These are phyloP conservation scores for Odontamblyopus lacepedii DNA, from an alignment of 2,797 vertebrate genomes.

Conservation along the genomic window DNA sequence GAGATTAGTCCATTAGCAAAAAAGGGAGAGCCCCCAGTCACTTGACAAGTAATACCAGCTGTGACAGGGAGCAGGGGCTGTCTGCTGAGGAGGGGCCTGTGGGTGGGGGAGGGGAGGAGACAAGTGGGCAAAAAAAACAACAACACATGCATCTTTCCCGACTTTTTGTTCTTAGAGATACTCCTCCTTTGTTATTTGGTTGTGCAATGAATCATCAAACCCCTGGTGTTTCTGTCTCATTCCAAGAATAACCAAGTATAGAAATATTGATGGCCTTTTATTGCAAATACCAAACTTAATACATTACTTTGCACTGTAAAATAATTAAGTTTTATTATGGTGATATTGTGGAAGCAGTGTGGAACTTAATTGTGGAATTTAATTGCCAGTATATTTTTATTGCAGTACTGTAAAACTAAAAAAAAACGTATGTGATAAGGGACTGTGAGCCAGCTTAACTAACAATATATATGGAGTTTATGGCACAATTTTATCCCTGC, in stretches of 20 bases:
- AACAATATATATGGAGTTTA: background rate
- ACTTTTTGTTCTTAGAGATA: constrained; percentile 56
- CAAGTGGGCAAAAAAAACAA: constrained; percentile 68
- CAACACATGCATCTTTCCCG: constrained; percentile 69
- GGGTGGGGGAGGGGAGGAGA: constrained; percentile 60
- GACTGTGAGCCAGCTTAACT: background rate
- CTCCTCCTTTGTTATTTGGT: constrained; percentile 30
- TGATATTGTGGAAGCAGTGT: background rate
- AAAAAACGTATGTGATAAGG: no score
- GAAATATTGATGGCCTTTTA: constrained; percentile 39
- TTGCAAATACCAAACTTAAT: constrained; percentile 46
- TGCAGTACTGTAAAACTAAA: background rate
- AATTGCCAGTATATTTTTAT: background rate
- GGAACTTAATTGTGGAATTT: background rate
- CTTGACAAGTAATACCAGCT: constrained; percentile 76
- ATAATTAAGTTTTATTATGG: background rate
- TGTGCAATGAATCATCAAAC: constrained; percentile 22
- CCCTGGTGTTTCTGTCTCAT: constrained; percentile 21
- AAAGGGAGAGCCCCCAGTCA: constrained; percentile 66
- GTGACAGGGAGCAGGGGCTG: constrained; percentile 68
- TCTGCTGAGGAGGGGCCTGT: constrained; percentile 42
- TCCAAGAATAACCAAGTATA: constrained; percentile 48
- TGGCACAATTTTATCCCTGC: background rate
- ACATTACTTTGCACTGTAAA: constrained; percentile 8
- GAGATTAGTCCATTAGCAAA: constrained; percentile 72